phyloP scores from a whole-genome alignment of 2,113 vertebrate species.

The Misgurnus mizolepis region DNA sequence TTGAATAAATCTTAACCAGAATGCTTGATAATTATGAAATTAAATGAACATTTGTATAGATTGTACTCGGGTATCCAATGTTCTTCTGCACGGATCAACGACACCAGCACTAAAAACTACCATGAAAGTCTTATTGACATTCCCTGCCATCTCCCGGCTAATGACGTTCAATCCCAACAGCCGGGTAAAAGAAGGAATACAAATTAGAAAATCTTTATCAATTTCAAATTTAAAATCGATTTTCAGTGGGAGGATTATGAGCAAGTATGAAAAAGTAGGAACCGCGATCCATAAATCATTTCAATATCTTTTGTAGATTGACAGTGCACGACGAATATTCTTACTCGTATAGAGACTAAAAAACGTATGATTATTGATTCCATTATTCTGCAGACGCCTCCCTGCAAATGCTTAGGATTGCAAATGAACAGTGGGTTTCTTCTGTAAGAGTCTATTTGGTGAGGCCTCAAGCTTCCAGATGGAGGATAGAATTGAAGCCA shows the following conservation, averaged over 20 bases:
- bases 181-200: background rate
- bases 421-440: constrained; percentile 48
- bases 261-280: constrained; percentile 21
- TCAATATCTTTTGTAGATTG: constrained; percentile 31
- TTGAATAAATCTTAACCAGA: too few relatives aligned
- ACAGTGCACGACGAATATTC: constrained; percentile 42
- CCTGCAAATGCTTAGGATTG: constrained; percentile 46
- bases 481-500: constrained; percentile 37
- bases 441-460: background rate
- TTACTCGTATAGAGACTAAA: constrained; percentile 31
- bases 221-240: constrained; percentile 20
- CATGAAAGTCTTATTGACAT: background rate
- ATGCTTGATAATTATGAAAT: too few relatives aligned
- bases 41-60: too few relatives aligned
- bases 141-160: background rate
- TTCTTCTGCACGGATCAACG: background rate
- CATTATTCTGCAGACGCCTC: constrained; percentile 43
- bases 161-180: background rate
- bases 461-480: constrained; percentile 27
- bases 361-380: constrained; percentile 53
- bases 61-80: background rate
- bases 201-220: constrained; percentile 28
- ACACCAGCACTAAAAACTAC: background rate
- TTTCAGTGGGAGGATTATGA: constrained; percentile 37
- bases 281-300: constrained; percentile 48